Percentiles rank a stretch among this genome's conserved stretches.
Conservation (phyloP, 2,797 vertebrate species). For the Arctocebus calabarensis region DNA sequence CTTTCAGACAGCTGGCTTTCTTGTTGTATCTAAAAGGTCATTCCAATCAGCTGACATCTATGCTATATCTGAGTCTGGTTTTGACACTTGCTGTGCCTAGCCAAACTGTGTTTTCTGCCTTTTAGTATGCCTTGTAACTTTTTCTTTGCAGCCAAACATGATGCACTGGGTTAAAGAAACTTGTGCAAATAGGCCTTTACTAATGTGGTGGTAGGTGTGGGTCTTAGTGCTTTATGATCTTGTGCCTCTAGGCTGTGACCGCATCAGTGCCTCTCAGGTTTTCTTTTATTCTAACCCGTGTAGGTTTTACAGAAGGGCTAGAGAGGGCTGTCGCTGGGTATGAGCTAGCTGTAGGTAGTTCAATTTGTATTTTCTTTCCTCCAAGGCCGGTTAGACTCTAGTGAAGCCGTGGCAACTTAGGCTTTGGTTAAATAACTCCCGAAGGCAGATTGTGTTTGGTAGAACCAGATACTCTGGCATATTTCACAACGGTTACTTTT, state of each 20-base stretch:
- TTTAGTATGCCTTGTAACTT: background rate
- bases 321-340: background rate
- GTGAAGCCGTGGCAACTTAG: background rate
- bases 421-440: background rate
- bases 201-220: too few relatives aligned
- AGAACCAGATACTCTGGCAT: background rate
- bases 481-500: background rate
- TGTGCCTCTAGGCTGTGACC: too few relatives aligned
- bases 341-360: background rate
- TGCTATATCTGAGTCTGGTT: background rate
- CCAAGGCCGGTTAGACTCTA: background rate
- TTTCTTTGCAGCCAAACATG: background rate
- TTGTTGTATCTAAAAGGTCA: background rate
- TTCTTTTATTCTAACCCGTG: background rate
- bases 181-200: too few relatives aligned
- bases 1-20: background rate
- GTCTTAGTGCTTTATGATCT: too few relatives aligned
- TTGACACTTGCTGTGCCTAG: background rate
- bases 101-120: background rate
- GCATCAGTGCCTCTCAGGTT: too few relatives aligned
- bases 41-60: background rate
- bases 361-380: background rate
- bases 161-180: background rate
- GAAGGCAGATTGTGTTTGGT: background rate
- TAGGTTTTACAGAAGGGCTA: background rate